These are phyloP conservation scores for Lytechinus variegatus DNA, from an alignment of 35 echinoderm and acorn worm genomes.

Conservation along the genomic window DNA sequence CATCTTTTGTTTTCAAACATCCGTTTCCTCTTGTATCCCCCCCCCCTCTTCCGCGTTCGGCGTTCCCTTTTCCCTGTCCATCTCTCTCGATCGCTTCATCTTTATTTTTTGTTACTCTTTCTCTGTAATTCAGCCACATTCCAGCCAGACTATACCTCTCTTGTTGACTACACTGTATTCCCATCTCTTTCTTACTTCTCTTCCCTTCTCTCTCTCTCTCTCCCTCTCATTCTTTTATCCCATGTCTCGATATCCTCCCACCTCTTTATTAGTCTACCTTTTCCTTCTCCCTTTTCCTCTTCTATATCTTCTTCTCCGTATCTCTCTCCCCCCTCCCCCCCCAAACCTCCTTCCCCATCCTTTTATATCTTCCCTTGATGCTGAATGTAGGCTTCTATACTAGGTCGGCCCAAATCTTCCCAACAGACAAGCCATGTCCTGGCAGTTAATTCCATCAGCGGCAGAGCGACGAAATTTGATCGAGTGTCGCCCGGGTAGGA, in stretches of 20 bases:
- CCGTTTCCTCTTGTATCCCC: too few species aligned
- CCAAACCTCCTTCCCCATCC: neutral
- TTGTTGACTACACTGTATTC: too few species aligned
- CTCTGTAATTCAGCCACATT: too few species aligned
- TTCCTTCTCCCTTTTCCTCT: neutral
- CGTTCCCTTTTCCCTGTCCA: too few species aligned
- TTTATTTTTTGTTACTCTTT: too few species aligned
- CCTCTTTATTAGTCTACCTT: neutral
- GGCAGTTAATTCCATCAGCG: slow-evolving; percentile 42
- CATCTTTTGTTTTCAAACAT: too few species aligned
- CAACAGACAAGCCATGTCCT: neutral
- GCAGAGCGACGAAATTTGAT: slow-evolving; percentile 22
- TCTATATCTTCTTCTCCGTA: too few species aligned
- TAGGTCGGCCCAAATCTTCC: neutral
- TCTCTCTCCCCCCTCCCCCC: neutral
- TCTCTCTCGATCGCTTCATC: too few species aligned
- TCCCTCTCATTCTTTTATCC: neutral
- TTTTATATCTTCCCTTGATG: neutral
- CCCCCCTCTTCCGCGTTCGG: too few species aligned
- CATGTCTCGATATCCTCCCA: neutral
- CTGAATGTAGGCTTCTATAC: neutral
- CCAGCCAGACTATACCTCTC: too few species aligned
- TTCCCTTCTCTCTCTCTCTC: neutral
- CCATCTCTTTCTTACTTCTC: too few species aligned
- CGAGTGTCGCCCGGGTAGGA: slow-evolving; percentile 12